Evolutionary conservation across 2,797 vertebrate genomes (phyloP), one percentile per base, ranked within the genome.

Genomic region (Bufotes viridis): DNA sequence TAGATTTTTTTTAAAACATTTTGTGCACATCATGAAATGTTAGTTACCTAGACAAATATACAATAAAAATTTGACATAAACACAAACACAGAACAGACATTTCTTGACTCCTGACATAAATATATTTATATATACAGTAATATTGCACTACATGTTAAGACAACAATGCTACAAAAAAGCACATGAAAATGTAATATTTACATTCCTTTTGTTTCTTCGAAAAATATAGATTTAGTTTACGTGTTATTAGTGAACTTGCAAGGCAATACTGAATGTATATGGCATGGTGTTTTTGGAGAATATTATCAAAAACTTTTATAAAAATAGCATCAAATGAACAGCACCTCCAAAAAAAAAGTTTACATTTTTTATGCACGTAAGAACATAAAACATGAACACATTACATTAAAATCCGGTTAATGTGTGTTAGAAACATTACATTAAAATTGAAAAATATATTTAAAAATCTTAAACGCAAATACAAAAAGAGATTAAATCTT

Each of bases 81-180:
- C 60, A 78, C 49, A 76, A 63, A 42, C 20, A 78, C 61, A 53
- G 26, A 65, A 85, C 57, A 65, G 18, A 85, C 18, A 78, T 9
- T 63, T 6, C 29, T 61, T 10, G 24, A n/a, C 74, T 34, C 20
- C n/a, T 10, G 18, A 65, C 81, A 83, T 88, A 88, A 84, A 83
- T 88, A 88, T 78, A 2, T 58, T 57, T 18, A n/a, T 82, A 76
- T 74, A n/a, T 88, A 88, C 87, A 89, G 57, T 75, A 18, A 79
- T 76, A 81, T 85, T 81, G 83, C 87, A 85, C 87, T 60, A 51
- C 51, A 51, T 60, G 15, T 80, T 10, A 82, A 84, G 57, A 80
- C 29, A 78, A 79, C 9, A 79, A 76, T 49, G 72, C 34, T 63
- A 85, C 82, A 81, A 42, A 69, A 24, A 86, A 70, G n/a, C 24